A percentile compares a stretch with the other conserved stretches of the same genome.
phyloP scores from a whole-genome alignment of 2,888 invertebrate species.

The Aphidoletes aphidimyza region DNA sequence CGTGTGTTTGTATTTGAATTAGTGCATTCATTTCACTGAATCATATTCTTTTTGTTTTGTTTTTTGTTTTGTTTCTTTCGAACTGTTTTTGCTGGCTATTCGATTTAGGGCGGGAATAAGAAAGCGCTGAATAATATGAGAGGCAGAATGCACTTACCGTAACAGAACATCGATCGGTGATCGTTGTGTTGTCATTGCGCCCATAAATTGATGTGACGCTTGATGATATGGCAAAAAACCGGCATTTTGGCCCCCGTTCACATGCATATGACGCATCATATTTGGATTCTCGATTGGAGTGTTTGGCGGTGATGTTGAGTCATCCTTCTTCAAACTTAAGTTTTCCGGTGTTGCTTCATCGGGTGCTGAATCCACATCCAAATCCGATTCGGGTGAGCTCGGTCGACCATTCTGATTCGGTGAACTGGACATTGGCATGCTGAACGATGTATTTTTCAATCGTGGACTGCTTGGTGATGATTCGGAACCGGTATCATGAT shows the following conservation, averaged over 20 bases:
- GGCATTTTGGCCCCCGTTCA: constrained; percentile 63
- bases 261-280: constrained; percentile 52
- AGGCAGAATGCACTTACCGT: constrained; percentile 60
- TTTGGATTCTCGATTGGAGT: constrained; percentile 62
- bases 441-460: constrained; percentile 60
- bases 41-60: neutral
- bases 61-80: neutral
- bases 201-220: constrained; percentile 62
- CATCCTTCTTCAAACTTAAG: constrained; percentile 78
- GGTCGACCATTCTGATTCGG: constrained; percentile 66
- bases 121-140: neutral
- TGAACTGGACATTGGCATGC: constrained; percentile 64
- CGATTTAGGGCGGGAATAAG: neutral
- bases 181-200: constrained; percentile 62
- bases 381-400: constrained; percentile 66
- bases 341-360: constrained; percentile 79
- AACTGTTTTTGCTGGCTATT: neutral
- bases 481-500: constrained; percentile 66
- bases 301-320: constrained; percentile 66
- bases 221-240: constrained; percentile 68
- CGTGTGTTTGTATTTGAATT: neutral
- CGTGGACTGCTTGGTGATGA: constrained; percentile 66
- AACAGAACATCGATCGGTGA: constrained; percentile 89
- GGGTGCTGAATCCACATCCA: constrained; percentile 67
- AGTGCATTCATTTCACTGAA: neutral